phyloP scores from a whole-genome alignment of 2,113 vertebrate genomes.

The Python bivittatus region DNA sequence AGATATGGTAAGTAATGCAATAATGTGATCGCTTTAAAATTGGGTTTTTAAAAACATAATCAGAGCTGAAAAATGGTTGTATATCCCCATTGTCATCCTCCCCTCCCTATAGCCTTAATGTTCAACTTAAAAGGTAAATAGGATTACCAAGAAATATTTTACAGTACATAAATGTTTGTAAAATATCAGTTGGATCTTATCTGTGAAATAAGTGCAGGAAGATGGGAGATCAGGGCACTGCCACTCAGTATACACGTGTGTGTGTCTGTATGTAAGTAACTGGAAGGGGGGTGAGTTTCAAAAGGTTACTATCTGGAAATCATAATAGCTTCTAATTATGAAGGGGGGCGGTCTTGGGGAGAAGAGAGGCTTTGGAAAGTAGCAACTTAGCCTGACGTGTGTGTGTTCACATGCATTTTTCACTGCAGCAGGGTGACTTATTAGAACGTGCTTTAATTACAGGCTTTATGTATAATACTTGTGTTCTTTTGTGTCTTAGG shows the following conservation, averaged over 20 bases:
- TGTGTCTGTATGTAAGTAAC: background rate
- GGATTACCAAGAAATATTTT: background rate
- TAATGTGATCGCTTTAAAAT: background rate
- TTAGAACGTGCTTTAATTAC: slow-evolving; percentile 23
- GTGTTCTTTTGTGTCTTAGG: background rate
- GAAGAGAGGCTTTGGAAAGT: background rate
- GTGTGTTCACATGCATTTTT: background rate
- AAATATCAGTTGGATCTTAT: background rate
- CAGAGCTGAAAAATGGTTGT: background rate
- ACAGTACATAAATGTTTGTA: background rate
- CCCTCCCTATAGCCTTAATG: background rate
- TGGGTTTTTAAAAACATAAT: background rate
- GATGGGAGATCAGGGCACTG: background rate
- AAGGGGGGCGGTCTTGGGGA: background rate
- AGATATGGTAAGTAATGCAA: background rate
- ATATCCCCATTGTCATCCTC: background rate
- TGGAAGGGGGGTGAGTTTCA: background rate
- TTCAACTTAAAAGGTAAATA: background rate
- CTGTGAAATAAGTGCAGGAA: background rate
- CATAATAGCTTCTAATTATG: background rate
- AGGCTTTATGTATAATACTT: slow-evolving; percentile 12
- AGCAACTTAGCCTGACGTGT: background rate
- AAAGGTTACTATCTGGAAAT: slow-evolving; percentile 11
- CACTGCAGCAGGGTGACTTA: slow-evolving; percentile 24
- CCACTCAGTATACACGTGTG: no score